phyloP scores from a whole-genome alignment of 2,113 vertebrate species.

The Carettochelys insculpta region DNA sequence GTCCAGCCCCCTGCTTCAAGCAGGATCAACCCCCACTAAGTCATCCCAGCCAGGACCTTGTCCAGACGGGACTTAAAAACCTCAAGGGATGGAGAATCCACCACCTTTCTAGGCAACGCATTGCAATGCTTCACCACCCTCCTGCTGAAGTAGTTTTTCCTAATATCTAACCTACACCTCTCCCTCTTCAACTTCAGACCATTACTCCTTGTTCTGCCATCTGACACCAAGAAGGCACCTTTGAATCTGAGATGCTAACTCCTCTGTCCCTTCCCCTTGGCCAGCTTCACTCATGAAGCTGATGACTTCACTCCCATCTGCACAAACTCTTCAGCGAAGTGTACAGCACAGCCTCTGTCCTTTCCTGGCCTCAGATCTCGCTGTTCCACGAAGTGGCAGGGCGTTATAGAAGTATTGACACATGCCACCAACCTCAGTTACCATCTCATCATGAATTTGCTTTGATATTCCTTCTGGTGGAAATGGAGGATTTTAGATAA shows the following conservation, averaged over 20 bases:
- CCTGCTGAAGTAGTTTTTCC: too few species aligned
- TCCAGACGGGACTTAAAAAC: too few species aligned
- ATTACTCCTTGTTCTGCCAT: too few species aligned
- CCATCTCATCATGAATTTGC: neutral
- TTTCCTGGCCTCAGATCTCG: neutral
- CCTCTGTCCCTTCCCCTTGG: fast-evolving
- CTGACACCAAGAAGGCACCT: too few species aligned
- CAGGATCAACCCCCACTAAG: too few species aligned
- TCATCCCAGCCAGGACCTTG: too few species aligned
- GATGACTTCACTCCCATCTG: neutral
- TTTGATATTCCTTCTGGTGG: constrained; percentile 30
- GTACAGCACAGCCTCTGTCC: neutral
- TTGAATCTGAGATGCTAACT: neutral
- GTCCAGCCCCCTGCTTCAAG: too few species aligned
- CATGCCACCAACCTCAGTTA: neutral
- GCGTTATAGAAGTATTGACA: neutral
- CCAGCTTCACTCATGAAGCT: neutral
- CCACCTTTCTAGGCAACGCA: too few species aligned
- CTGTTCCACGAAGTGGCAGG: neutral
- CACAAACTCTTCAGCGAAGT: neutral
- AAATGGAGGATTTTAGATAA: constrained; percentile 11
- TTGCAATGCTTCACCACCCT: too few species aligned
- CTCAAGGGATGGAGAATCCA: too few species aligned
- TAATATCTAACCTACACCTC: too few species aligned
- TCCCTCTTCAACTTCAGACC: too few species aligned